Evolutionary conservation across 2,113 vertebrate species (phyloP), one percentile per base, ranked within the genome.

Genomic region (Mionectes macconnelli): DNA sequence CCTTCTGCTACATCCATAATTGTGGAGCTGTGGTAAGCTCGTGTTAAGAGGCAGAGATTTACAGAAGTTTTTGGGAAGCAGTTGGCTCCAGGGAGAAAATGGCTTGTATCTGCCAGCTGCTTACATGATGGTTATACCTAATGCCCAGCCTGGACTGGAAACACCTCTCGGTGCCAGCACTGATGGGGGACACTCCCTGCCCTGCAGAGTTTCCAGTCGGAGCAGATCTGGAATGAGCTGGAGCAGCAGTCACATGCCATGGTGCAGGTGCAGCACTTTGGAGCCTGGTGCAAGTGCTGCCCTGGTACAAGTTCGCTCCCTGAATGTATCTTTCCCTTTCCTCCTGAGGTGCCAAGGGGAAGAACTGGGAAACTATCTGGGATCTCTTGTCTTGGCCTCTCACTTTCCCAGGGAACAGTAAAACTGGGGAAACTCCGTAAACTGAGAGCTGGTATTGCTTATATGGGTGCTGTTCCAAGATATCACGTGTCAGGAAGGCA

Each of bases 1-100:
- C 57, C 83, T 93, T 93, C 67, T 94, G 80, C 92, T 87, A 12
- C 76, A 33, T 47, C 83, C 88, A 19, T 77, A 93, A 94, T 93
- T 88, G 60, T 10, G 55, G 74, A 49, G 49, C 79, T 12, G 9
- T 49, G 68, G 27, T 74, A 74, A 50, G 82, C 68, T 68, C 52
- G 3, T 6, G 64, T 88, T 84, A 52, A 72, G 75, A 90, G 57
- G 45, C 60, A 47, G 80, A 68, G 68, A 64, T 70, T 57, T 78
- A 22, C 33, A 4, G 53, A 74, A 83, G 47, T 88, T 93, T 93
- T 78, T 81, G 45, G 79, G 56, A 57, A 60, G 37, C 35, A 35
- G 19, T 45, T 90, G 84, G 37, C 68, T 88, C 19, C 17, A 33
- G 79, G 39, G 67, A 40, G 45, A 14, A 40, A 52, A 35, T 8